Conservation (phyloP, 2,113 vertebrate genomes). For the Tachysurus vachellii region DNA sequence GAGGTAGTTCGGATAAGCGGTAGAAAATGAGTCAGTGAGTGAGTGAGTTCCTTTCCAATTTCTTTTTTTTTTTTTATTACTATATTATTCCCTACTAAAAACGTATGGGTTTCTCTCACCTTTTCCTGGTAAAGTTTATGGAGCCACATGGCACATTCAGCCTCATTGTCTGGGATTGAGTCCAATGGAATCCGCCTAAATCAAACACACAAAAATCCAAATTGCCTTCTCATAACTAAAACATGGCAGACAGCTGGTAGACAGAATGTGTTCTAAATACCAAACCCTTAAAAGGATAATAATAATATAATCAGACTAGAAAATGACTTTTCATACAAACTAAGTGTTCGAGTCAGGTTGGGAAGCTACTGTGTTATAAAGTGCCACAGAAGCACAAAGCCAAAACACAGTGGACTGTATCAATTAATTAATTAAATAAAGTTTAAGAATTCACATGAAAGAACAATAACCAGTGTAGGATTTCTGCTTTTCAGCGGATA, state of each 20-base stretch:
- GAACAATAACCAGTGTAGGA: neutral
- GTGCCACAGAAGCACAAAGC: neutral
- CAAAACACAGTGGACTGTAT: neutral
- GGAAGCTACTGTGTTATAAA: neutral
- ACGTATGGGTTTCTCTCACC: constrained; percentile 66
- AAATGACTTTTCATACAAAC: neutral
- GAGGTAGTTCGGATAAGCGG: too few species aligned
- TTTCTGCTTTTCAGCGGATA: neutral
- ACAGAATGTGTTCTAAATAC: neutral
- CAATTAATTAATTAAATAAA: neutral
- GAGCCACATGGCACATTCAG: constrained; percentile 85
- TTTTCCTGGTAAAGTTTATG: constrained; percentile 97
- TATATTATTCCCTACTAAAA: neutral
- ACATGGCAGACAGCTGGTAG: neutral
- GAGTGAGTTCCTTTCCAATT: neutral
- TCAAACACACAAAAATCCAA: constrained; percentile 5
- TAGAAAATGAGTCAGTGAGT: too few species aligned
- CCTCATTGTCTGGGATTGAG: constrained; percentile 85
- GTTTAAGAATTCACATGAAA: neutral
- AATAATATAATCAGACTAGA: neutral
- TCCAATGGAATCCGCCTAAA: constrained; percentile 90
- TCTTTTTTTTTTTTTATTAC: too few species aligned
- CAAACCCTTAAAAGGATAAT: neutral
- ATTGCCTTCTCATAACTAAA: neutral
- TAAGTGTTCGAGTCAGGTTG: too few species aligned